Percentiles rank a stretch among this genome's conserved stretches.
Conservation (phyloP, 2,797 vertebrate species). For the Mormyrops boulengeri region DNA sequence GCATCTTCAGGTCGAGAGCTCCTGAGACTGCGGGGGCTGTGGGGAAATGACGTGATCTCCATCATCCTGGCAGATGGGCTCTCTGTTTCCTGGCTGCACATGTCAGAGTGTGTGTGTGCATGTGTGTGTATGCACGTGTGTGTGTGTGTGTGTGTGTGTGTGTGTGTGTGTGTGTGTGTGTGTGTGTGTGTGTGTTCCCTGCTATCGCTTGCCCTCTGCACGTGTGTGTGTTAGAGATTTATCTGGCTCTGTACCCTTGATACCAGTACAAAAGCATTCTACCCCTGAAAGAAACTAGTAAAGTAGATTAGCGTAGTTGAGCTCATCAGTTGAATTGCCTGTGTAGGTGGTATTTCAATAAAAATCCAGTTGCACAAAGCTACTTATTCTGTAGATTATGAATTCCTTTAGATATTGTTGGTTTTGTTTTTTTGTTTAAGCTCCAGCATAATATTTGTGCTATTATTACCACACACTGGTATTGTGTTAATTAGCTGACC, state of each 20-base stretch:
- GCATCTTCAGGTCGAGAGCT: neutral
- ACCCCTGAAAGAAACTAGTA: neutral
- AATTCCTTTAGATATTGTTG: neutral
- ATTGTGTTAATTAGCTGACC: neutral
- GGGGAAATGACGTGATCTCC: neutral
- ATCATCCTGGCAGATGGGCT: neutral
- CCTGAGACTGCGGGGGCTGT: neutral
- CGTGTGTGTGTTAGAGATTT: neutral
- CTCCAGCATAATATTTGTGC: neutral
- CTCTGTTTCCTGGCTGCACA: neutral
- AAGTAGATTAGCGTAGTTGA: neutral
- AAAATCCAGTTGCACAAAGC: neutral
- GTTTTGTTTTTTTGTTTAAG: neutral
- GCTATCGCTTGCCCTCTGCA: neutral
- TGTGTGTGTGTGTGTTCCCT: neutral
- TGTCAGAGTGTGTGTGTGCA: neutral
- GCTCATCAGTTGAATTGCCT: neutral
- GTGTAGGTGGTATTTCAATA: neutral
- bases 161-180: neutral
- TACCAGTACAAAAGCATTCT: neutral
- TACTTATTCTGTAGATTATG: neutral
- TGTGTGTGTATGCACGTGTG: neutral
- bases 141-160: neutral
- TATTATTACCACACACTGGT: neutral
- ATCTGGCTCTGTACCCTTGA: neutral